Percentiles rank a stretch among this genome's conserved stretches.
Conservation (phyloP, 2,113 vertebrate species). For the Pongo abelii region DNA sequence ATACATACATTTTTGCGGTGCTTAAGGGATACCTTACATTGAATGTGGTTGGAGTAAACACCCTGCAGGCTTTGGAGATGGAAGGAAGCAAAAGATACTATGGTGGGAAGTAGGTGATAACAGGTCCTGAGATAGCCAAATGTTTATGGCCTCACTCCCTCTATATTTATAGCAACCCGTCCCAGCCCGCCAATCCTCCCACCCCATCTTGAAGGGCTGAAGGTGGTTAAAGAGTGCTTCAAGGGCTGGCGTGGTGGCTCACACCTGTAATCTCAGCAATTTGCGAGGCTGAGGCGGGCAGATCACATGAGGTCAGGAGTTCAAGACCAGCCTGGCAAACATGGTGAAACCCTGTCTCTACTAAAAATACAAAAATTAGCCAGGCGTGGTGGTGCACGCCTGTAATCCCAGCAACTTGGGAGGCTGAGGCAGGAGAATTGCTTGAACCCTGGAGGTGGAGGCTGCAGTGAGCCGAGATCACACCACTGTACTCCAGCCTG, state of each 20-base stretch:
- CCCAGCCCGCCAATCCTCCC: neutral
- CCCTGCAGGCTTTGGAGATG: neutral
- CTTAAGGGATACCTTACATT: constrained; percentile 18
- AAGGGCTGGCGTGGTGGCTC: neutral
- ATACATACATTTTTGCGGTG: neutral
- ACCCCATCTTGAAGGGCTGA: neutral
- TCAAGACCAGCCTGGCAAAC: too few relatives aligned
- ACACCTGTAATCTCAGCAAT: too few relatives aligned
- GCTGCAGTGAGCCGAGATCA: too few relatives aligned
- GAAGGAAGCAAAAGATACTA: neutral
- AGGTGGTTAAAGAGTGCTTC: neutral
- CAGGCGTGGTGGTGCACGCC: too few relatives aligned
- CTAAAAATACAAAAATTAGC: too few relatives aligned
- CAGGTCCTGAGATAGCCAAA: neutral
- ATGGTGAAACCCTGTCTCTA: too few relatives aligned
- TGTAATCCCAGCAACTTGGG: too few relatives aligned
- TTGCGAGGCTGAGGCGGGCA: too few relatives aligned
- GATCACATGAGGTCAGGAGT: too few relatives aligned
- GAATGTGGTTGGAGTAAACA: neutral
- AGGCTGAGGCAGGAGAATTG: too few relatives aligned
- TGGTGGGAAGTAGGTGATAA: neutral
- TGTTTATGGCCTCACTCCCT: neutral
- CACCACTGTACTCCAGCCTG: too few relatives aligned
- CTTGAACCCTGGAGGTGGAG: too few relatives aligned
- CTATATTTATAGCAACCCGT: neutral